Percentiles rank a stretch among this genome's conserved stretches.
phyloP scores from a whole-genome alignment of 2,888 invertebrate genomes.

The Geotrupes spiniger region DNA sequence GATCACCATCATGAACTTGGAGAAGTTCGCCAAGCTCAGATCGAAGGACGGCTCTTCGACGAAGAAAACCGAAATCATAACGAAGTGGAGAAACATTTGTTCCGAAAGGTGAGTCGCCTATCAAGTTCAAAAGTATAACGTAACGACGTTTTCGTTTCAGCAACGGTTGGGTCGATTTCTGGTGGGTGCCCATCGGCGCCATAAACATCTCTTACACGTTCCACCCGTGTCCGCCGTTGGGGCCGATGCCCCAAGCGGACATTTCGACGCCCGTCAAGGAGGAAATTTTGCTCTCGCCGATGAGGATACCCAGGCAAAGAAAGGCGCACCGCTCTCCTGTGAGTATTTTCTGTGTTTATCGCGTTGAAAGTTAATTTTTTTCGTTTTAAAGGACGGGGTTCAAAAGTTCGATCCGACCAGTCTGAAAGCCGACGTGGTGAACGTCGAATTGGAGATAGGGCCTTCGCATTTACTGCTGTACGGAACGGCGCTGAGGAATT shows the following conservation, averaged over 20 bases:
- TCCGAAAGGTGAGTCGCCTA: constrained; percentile 53
- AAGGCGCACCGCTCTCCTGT: constrained; percentile 44
- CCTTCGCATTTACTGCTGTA: constrained; percentile 89
- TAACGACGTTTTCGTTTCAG: constrained; percentile 29
- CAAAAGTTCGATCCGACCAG: constrained; percentile 85
- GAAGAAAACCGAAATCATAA: constrained; percentile 54
- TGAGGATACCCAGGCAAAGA: constrained; percentile 77
- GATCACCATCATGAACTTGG: constrained; percentile 76
- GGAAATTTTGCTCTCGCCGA: constrained; percentile 86
- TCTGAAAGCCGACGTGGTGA: constrained; percentile 84
- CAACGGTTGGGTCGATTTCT: constrained; percentile 91
- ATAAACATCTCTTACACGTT: constrained; percentile 87
- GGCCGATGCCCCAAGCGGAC: constrained; percentile 85
- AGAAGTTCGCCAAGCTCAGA: constrained; percentile 83
- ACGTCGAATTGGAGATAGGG: constrained; percentile 90
- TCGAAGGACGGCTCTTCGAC: constrained; percentile 66
- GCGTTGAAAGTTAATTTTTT: neutral
- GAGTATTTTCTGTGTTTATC: constrained; percentile 11
- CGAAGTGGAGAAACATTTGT: constrained; percentile 83
- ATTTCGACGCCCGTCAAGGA: constrained; percentile 94
- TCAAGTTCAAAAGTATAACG: neutral
- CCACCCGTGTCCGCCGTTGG: constrained; percentile 87
- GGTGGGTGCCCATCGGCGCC: constrained; percentile 93
- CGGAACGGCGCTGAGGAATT: constrained; percentile 86
- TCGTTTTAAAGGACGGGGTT: constrained; percentile 54